A percentile compares a stretch with the other conserved stretches of the same genome.
Conservation (phyloP, 2,888 invertebrate species). For the Andrena haemorrhoa region DNA sequence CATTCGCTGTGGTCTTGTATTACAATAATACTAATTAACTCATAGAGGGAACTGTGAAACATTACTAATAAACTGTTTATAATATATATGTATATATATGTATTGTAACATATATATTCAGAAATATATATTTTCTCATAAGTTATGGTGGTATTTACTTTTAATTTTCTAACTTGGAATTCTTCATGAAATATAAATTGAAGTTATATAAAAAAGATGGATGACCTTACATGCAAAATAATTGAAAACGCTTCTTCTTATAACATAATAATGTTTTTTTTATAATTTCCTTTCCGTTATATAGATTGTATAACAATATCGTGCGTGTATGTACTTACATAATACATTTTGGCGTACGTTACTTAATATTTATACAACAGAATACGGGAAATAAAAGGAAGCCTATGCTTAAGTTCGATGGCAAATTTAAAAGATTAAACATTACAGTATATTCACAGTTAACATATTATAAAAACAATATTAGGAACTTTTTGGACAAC, state of each 20-base stretch:
- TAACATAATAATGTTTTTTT: conserved; percentile 23
- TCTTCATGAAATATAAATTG: background rate
- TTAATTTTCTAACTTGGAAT: background rate
- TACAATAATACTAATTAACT: conserved; percentile 35
- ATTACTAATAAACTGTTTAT: conserved; percentile 49
- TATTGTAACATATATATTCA: conserved; percentile 71
- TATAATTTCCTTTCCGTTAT: background rate
- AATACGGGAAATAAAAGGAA: background rate
- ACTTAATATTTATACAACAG: conserved; percentile 9
- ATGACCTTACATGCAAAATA: background rate
- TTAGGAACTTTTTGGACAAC: conserved; percentile 16
- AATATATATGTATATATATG: conserved; percentile 55
- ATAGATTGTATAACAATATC: background rate
- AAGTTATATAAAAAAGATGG: too few species aligned
- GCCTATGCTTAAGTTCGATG: conserved; percentile 2
- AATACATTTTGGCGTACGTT: background rate
- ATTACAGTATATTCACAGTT: background rate
- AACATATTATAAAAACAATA: conserved; percentile 20
- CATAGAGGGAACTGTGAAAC: conserved; percentile 41
- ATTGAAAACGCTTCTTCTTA: background rate
- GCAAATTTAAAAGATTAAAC: background rate
- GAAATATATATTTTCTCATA: conserved; percentile 74
- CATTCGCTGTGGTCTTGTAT: conserved; percentile 33
- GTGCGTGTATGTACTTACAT: background rate
- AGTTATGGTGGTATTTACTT: conserved; percentile 7